A percentile compares a stretch with the other conserved stretches of the same genome.
Evolutionary conservation across 1,140 invertebrate genomes (phyloP).

Genomic region (Chlorops oryzae): DNA sequence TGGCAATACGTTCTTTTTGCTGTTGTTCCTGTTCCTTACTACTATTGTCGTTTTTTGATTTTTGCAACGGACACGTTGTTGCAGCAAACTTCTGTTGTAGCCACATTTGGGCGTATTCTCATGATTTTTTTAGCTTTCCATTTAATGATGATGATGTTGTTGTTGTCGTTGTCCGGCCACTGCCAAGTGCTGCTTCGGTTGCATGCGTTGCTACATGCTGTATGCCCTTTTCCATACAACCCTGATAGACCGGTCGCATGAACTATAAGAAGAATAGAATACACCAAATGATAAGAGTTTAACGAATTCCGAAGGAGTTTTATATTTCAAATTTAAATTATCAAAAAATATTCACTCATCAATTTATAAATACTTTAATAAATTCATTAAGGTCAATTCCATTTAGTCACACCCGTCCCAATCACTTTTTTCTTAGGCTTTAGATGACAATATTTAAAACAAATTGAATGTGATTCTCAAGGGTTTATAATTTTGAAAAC

Average conservation of each 20-base stretch:
- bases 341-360: too few species aligned
- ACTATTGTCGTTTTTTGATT: conserved; percentile 5
- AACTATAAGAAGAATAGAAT: conserved; percentile 53
- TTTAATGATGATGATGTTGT: conserved; percentile 23
- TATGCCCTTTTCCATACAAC: conserved; percentile 69
- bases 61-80: conserved; percentile 6
- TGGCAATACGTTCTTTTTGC: neutral
- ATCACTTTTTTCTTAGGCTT: too few species aligned
- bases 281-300: too few species aligned
- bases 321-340: too few species aligned
- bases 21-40: conserved; percentile 8
- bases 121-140: conserved; percentile 46
- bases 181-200: conserved; percentile 52
- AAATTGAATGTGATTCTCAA: too few species aligned
- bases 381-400: too few species aligned
- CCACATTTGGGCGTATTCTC: conserved; percentile 42
- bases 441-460: too few species aligned
- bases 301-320: too few species aligned
- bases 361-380: too few species aligned
- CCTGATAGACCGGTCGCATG: conserved; percentile 73
- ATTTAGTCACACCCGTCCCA: too few species aligned
- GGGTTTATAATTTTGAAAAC: too few species aligned
- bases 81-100: conserved; percentile 5
- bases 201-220: conserved; percentile 68
- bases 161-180: conserved; percentile 16